Conservation (phyloP, 2,113 vertebrate genomes). For the Corydoras sp. region DNA sequence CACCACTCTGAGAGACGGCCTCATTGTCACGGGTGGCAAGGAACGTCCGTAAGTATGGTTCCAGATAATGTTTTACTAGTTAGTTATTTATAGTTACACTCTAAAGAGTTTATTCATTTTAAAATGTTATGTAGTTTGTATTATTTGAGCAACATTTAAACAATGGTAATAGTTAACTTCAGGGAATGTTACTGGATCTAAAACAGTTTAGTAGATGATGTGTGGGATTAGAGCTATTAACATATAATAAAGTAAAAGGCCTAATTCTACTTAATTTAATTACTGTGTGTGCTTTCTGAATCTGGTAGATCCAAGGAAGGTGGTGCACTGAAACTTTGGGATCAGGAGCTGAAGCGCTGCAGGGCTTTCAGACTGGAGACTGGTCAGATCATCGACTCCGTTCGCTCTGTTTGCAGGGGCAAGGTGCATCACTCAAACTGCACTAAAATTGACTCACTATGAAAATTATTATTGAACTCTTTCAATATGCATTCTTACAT, state of each 20-base stretch:
- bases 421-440: constrained; percentile 66
- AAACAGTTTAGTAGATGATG: no score
- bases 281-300: constrained; percentile 27
- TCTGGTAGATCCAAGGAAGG: constrained; percentile 86
- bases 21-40: constrained; percentile 96
- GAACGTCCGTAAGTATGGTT: constrained; percentile 86
- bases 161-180: no score
- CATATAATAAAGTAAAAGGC: no score
- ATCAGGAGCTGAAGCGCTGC: constrained; percentile 91
- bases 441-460: no score
- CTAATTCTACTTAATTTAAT: neutral
- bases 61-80: neutral
- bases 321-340: constrained; percentile 93
- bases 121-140: no score
- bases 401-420: constrained; percentile 87
- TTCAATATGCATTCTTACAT: neutral
- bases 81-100: no score
- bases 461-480: neutral
- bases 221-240: no score
- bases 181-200: no score
- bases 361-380: constrained; percentile 92
- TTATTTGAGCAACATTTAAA: no score
- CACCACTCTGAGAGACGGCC: constrained; percentile 89
- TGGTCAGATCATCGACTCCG: constrained; percentile 84
- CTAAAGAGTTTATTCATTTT: no score